These are phyloP conservation scores for Brachionus paranguensis DNA, from an alignment of 1,140 invertebrate genomes.

Conservation along the genomic window DNA sequence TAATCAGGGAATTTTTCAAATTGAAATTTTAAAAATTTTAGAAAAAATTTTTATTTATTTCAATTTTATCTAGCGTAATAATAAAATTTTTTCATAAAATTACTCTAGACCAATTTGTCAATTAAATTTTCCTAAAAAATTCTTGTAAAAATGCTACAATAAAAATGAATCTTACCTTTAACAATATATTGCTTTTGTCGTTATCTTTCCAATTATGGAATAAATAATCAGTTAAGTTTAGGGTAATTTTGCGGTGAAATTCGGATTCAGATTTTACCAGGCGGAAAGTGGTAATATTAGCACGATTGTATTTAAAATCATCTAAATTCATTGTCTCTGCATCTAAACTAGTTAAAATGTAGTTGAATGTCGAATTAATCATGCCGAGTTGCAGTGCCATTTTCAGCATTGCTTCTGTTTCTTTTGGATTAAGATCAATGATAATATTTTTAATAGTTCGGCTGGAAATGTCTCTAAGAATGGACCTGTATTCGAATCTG, in stretches of 20 bases:
- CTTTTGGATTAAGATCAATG: slow-evolving; percentile 46
- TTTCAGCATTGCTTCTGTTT: slow-evolving; percentile 48
- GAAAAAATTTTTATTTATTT: no score
- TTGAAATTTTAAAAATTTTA: no score
- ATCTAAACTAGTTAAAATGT: slow-evolving; percentile 51
- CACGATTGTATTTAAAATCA: slow-evolving; percentile 52
- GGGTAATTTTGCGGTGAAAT: slow-evolving; percentile 42
- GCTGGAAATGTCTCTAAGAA: not conserved
- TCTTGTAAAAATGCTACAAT: no score
- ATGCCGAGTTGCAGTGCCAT: slow-evolving; percentile 55
- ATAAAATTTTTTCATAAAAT: no score
- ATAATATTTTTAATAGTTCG: slow-evolving; percentile 45
- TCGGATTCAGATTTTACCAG: slow-evolving; percentile 46
- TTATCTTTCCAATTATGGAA: slow-evolving; percentile 17
- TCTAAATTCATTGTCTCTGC: slow-evolving; percentile 51
- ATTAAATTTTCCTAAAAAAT: no score
- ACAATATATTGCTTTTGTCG: not conserved
- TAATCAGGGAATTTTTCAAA: no score
- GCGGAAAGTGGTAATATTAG: slow-evolving; percentile 53
- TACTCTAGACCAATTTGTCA: no score
- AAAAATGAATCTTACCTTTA: not conserved
- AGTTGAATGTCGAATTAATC: slow-evolving; percentile 54
- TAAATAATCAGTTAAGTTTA: slow-evolving; percentile 29
- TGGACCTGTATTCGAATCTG: not conserved
- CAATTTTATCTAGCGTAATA: no score